phyloP scores from a whole-genome alignment of 2,113 vertebrate species.

The Ciconia stormi region DNA sequence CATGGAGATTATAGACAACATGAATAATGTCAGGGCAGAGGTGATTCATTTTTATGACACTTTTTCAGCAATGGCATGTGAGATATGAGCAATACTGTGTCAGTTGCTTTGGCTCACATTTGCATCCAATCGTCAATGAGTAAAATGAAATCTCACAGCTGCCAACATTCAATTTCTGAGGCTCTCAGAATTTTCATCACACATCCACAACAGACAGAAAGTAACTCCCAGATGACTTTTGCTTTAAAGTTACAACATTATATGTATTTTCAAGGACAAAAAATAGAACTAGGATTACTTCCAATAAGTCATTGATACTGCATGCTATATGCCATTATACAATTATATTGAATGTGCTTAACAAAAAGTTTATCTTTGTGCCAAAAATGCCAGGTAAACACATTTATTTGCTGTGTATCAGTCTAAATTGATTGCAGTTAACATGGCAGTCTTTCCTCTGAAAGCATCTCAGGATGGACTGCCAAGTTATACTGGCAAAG shows the following conservation, averaged over 20 bases:
- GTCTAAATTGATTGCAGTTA: conserved; percentile 11
- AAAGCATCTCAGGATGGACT: not conserved
- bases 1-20: not conserved
- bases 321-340: not conserved
- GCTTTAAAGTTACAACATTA: not conserved
- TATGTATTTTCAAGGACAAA: not conserved
- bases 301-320: not conserved
- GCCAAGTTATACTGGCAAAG: not conserved
- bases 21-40: conserved; percentile 1
- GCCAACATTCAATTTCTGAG: not conserved
- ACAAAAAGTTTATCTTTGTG: conserved; percentile 13
- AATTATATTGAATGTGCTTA: not conserved
- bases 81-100: not conserved
- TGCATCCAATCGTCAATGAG: not conserved
- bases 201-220: not conserved
- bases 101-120: not conserved
- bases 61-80: not conserved
- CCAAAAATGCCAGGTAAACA: conserved; percentile 13
- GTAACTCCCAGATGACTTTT: not conserved
- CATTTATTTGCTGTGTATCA: not conserved
- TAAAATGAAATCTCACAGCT: conserved; percentile 29
- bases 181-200: conserved; percentile 7
- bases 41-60: conserved; percentile 30
- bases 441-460: not conserved
- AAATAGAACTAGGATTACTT: not conserved